These are phyloP conservation scores for Corella eumyota DNA, from an alignment of 23 tunicate species.

Conservation along the genomic window DNA sequence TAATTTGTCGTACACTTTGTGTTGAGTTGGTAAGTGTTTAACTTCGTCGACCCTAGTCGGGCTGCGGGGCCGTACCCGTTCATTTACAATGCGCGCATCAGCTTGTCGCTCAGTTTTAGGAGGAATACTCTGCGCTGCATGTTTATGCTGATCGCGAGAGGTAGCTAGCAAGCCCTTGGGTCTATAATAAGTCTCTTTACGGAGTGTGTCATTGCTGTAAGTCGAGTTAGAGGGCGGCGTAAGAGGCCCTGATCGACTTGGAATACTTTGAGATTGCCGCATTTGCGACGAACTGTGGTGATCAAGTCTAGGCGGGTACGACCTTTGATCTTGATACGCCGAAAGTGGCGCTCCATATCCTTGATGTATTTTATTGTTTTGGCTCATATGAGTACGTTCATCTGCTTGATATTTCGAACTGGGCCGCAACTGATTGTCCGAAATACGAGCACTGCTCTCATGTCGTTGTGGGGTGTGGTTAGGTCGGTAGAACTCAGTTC, in stretches of 20 bases:
- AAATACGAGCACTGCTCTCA: neutral
- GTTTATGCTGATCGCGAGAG: constrained; percentile 11
- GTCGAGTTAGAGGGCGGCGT: constrained; percentile 1
- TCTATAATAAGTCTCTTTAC: constrained; percentile 35
- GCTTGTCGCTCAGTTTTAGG: neutral
- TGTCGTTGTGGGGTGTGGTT: neutral
- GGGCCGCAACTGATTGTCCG: neutral
- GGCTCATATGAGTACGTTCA: neutral
- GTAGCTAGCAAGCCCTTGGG: constrained; percentile 39
- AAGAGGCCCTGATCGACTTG: neutral
- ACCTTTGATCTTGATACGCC: neutral
- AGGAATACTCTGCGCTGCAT: neutral
- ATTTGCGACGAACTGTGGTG: neutral
- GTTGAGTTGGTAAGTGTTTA: neutral
- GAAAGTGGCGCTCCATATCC: neutral
- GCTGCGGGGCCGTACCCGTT: neutral
- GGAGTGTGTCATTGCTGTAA: neutral
- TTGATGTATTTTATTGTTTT: neutral
- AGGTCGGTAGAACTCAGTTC: too few species aligned
- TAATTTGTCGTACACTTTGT: neutral
- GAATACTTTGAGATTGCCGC: neutral
- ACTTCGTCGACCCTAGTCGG: neutral
- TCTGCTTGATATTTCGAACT: neutral
- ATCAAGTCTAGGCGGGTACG: neutral
- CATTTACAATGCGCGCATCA: neutral